Base-by-base conservation (phyloP, 2,797 vertebrate species). In the Clarias laeviceps region DNA sequence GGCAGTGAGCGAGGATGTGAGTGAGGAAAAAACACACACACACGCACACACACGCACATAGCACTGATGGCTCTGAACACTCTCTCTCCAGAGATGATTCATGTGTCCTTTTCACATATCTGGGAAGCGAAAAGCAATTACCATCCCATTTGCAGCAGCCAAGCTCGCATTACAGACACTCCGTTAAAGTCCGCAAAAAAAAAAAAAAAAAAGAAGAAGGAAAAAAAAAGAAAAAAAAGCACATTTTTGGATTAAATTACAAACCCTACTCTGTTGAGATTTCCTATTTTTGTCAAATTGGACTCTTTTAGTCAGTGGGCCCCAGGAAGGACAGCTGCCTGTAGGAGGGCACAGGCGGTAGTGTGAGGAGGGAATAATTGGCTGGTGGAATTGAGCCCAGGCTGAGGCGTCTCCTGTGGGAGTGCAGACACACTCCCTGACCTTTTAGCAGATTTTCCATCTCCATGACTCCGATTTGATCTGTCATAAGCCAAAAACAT, bases 221-320 rank as follows among this genome's bases (percentile, higher is more conserved):
- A 89, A 85, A 88, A 84, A 20, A 76, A 76, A 66, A 66, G 54
- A 86, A 86, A 87, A 86, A 89, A 87, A 88, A 85, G n/a, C 85
- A 89, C 88, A 86, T 87, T 90, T 81, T 91, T 89, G 87, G 87
- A 91, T 90, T 87, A 91, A 87, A 89, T 90, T 91, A 90, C 88
- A 90, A 91, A 88, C 78, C 78, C 59, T 66, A 82, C 82, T 89
- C 90, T 90, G 85, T 80, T 85, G 90, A 91, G 90, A 90, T 91
- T 88, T 89, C 89, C 85, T 90, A 90, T 90, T 90, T 90, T 87
- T 87, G 89, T 86, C 84, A 87, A 89, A 87, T 86, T 85, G 84
- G 86, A 73, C 78, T 86, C 78, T 82, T 87, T 89, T 86, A 88
- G 86, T 89, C 85, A 87, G 89, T 85, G 85, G 83, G 89, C 80